Conservation (phyloP, 2,797 vertebrate species). For the Loris lydekkerianus region DNA sequence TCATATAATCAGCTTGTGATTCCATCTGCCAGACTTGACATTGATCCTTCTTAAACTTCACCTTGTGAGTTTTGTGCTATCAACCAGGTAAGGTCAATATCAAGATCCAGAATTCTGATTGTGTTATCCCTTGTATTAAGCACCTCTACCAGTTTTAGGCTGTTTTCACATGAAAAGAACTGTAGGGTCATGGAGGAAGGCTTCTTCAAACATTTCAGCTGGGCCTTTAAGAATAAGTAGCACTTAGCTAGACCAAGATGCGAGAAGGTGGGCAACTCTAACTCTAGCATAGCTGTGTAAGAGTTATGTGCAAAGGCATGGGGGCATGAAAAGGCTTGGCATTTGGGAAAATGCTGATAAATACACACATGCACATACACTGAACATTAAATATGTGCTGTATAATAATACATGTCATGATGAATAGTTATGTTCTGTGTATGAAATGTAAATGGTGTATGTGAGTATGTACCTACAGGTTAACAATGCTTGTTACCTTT, state of each 20-base stretch:
- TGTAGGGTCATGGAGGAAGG: not conserved
- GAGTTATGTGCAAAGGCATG: not conserved
- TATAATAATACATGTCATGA: not conserved
- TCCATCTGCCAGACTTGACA: not conserved
- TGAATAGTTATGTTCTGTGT: not conserved
- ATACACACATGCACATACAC: not conserved
- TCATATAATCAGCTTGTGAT: not conserved
- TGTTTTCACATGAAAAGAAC: not conserved
- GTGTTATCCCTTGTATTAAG: not conserved
- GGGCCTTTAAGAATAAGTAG: not conserved
- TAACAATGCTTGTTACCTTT: not conserved
- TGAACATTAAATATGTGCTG: not conserved
- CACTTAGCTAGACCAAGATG: not conserved
- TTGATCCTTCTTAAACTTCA: not conserved
- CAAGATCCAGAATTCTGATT: not conserved
- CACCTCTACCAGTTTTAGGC: not conserved
- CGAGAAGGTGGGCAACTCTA: not conserved
- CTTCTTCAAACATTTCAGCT: not conserved
- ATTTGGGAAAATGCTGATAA: not conserved
- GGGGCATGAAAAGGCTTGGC: not conserved
- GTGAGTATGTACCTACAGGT: not conserved
- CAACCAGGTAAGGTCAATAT: not conserved
- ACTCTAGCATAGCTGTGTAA: not conserved
- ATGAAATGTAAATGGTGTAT: not conserved
- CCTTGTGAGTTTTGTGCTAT: not conserved